Evolutionary conservation across 1,140 invertebrate genomes (phyloP), one percentile per base, ranked within the genome.

Genomic region (Homalodisca vitripennis): DNA sequence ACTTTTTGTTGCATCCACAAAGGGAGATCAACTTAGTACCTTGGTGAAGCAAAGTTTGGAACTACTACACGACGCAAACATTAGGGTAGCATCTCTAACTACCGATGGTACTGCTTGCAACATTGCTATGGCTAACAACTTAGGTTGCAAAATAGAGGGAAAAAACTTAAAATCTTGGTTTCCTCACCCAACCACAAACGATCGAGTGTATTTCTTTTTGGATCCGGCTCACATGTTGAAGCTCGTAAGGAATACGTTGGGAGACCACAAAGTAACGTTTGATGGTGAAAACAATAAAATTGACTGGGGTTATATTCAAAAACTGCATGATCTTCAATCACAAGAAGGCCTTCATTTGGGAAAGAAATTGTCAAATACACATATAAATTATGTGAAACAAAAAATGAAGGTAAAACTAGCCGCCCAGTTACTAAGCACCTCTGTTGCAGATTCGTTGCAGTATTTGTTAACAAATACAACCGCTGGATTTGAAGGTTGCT

Each of bases 401-500:
- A 78, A 77, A 75, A 79, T 78, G 72, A 77, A 78, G 66, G 74
- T 78, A 12, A 75, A 75, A 66, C 60, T 79, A 55, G 75, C 73
- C 27, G 70, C 72, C n/a, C 76, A 79, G 75, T 65, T 74, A 32
- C 67, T 79, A 10, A 80, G 78, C 73, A 24, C 71, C 17, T 76
- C 73, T 69, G 74, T 75, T 46, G 68, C 73, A 30, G 47, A 74
- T 34, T 66, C 71, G 13, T 55, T 78, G n/a, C 57, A 69, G 73
- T 79, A 20, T 13, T 67, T 47, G 41, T 22, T 27, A 22, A 32
- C 53, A n/a, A 67, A 67, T 27, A n/a, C 53, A 51, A 48, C 24
- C n/a, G n/a, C 24, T 6, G n/a, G n/a, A n/a, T 67, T 67, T 32
- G 14, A 22, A 26, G 31, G 31, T 67, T 67, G 47, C 20, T 27